Conservation (phyloP, 1,140 invertebrate species). For the Neotoxoptera formosana region DNA sequence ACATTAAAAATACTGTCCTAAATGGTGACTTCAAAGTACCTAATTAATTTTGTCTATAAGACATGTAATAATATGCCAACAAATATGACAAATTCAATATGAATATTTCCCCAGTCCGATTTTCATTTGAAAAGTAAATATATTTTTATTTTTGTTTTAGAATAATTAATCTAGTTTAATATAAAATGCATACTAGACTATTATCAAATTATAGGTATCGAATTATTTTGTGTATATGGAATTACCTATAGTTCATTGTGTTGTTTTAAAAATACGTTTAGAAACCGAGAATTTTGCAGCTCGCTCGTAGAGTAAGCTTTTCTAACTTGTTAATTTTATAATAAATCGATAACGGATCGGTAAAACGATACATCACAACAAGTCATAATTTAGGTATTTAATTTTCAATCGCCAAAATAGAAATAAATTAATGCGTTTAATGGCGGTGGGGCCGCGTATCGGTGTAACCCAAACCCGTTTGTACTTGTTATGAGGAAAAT, state of each 20-base stretch:
- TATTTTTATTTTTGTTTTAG: neutral
- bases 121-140: constrained; percentile 43
- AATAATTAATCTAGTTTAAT: neutral
- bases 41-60: no score
- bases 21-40: no score
- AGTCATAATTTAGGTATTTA: neutral
- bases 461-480: neutral
- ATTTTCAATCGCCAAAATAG: neutral
- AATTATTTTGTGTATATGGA: no score
- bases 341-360: neutral
- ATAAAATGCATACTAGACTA: no score
- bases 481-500: neutral
- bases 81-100: neutral
- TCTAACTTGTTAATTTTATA: no score
- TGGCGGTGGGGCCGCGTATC: neutral
- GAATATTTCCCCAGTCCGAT: neutral
- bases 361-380: neutral
- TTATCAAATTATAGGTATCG: no score
- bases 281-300: no score
- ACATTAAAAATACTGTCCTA: no score
- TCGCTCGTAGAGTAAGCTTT: no score
- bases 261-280: no score
- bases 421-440: neutral
- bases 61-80: no score
- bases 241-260: no score